phyloP scores from a whole-genome alignment of 2,888 invertebrate genomes.

The Drosophila emarginata region DNA sequence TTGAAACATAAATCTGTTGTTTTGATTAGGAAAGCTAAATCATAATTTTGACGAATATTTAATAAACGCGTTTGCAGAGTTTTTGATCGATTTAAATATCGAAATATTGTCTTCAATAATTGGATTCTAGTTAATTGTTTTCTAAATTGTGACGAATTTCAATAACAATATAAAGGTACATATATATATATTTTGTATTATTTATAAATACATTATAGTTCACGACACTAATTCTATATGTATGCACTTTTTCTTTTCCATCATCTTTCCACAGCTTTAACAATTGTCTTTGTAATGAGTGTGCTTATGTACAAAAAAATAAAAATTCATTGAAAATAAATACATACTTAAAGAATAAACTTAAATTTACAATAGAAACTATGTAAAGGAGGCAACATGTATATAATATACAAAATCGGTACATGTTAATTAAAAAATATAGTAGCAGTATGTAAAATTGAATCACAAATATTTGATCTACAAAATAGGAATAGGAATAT shows the following conservation, averaged over 20 bases:
- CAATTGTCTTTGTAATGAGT: slow-evolving; percentile 50
- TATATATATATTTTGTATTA: not conserved
- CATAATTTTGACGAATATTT: too few species aligned
- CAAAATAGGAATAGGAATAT: slow-evolving; percentile 33
- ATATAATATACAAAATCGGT: slow-evolving; percentile 5
- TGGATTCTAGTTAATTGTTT: not conserved
- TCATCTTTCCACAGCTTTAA: slow-evolving; percentile 54
- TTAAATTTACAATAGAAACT: slow-evolving; percentile 11
- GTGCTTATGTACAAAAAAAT: not conserved
- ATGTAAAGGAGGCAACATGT: slow-evolving; percentile 16
- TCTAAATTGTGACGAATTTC: not conserved
- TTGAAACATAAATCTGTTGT: not conserved
- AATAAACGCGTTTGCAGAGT: not conserved
- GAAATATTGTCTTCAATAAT: not conserved
- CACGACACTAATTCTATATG: not conserved
- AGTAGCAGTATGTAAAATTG: slow-evolving; percentile 44
- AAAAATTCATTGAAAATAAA: slow-evolving; percentile 23
- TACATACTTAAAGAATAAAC: slow-evolving; percentile 9
- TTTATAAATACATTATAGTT: not conserved
- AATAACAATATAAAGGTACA: not conserved
- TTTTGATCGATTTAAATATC: not conserved
- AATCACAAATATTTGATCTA: slow-evolving; percentile 61
- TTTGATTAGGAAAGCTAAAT: not conserved
- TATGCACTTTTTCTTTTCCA: not conserved
- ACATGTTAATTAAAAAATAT: slow-evolving; percentile 16